Conservation (phyloP, 2,888 invertebrate species). For the Andrena chrysosceles region DNA sequence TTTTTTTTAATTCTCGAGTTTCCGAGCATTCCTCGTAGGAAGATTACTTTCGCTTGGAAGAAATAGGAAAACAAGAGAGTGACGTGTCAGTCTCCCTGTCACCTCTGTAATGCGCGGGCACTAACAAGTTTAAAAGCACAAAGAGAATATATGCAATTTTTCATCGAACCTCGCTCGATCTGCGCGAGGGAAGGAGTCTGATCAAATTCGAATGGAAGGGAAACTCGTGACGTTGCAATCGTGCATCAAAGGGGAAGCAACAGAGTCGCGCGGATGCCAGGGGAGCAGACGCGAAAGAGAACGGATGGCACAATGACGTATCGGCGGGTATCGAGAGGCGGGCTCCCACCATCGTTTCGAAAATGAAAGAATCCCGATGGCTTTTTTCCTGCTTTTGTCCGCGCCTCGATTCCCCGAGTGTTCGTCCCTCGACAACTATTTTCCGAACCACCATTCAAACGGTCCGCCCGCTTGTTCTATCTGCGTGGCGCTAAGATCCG, state of each 20-base stretch:
- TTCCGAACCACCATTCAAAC: constrained; percentile 50
- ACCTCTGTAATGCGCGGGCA: too few species aligned
- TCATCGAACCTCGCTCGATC: constrained; percentile 1
- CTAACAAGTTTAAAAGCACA: neutral
- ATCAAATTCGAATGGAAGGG: neutral
- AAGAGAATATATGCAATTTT: neutral
- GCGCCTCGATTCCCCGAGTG: constrained; percentile 25
- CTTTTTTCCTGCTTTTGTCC: constrained; percentile 40
- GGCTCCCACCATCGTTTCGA: constrained; percentile 20
- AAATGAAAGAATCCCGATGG: constrained; percentile 37
- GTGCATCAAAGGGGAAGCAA: neutral
- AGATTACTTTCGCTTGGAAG: too few species aligned
- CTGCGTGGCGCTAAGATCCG: constrained; percentile 48
- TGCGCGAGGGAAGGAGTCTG: neutral
- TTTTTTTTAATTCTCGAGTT: too few species aligned
- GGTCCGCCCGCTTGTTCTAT: constrained; percentile 29
- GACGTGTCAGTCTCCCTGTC: too few species aligned
- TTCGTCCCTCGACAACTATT: constrained; percentile 43
- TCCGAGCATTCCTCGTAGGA: too few species aligned
- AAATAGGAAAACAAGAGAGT: too few species aligned
- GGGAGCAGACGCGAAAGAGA: neutral
- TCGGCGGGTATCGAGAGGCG: constrained; percentile 6
- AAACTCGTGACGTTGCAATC: neutral
- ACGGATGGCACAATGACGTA: neutral
- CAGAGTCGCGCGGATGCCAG: neutral